Evolutionary conservation across 1,140 invertebrate species (phyloP).

Genomic region (Hyles euphorbiae): DNA sequence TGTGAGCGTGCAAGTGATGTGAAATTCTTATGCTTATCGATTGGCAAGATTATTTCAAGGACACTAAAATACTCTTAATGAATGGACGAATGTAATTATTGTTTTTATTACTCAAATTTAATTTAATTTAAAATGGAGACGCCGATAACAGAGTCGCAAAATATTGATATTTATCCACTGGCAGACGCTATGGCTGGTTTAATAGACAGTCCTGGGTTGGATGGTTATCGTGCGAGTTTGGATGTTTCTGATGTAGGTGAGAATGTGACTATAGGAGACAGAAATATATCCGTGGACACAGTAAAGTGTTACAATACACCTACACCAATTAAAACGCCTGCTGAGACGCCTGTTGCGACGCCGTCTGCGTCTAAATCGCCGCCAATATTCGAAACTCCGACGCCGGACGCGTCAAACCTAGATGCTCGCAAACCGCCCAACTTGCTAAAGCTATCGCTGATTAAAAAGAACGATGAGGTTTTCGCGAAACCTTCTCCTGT

Average conservation of each 20-base stretch:
- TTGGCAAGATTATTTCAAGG: slow-evolving; percentile 70
- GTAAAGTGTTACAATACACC: slow-evolving; percentile 10
- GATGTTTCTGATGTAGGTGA: slow-evolving; percentile 55
- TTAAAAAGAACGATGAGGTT: slow-evolving; percentile 47
- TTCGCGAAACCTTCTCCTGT: slow-evolving; percentile 60
- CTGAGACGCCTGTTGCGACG: slow-evolving; percentile 23
- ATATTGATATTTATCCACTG: neutral
- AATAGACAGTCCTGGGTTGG: neutral
- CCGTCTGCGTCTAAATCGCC: slow-evolving; percentile 27
- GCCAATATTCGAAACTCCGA: slow-evolving; percentile 45
- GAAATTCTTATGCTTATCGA: slow-evolving; percentile 70
- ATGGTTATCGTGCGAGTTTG: slow-evolving; percentile 48
- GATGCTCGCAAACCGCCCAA: slow-evolving; percentile 27
- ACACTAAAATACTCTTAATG: slow-evolving; percentile 26
- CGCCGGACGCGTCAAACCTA: slow-evolving; percentile 23
- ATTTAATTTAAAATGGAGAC: slow-evolving; percentile 6
- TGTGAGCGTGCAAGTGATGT: slow-evolving; percentile 64
- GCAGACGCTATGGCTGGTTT: neutral
- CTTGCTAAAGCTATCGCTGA: slow-evolving; percentile 47
- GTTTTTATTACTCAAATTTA: slow-evolving; percentile 3
- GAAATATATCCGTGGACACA: slow-evolving; percentile 41
- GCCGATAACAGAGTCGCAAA: too few species aligned
- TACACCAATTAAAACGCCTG: slow-evolving; percentile 29
- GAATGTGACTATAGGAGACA: slow-evolving; percentile 54
- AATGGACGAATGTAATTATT: slow-evolving; percentile 12